A percentile compares a stretch with the other conserved stretches of the same genome.
Conservation (phyloP, 2,113 vertebrate species). For the Sceloporus tristichus region DNA sequence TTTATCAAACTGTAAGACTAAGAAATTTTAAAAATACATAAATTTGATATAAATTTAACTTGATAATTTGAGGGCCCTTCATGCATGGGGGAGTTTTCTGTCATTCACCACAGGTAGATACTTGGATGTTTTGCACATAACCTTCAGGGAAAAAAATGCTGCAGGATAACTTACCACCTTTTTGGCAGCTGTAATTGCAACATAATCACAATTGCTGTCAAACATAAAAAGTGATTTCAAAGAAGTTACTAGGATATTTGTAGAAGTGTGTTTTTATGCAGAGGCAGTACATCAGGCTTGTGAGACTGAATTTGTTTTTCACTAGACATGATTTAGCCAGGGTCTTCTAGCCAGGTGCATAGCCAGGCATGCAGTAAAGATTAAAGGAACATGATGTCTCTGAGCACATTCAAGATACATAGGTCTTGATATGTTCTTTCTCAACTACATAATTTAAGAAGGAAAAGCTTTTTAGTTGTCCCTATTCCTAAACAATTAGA, state of each 20-base stretch:
- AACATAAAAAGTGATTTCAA: constrained; percentile 1
- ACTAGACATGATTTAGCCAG: no score
- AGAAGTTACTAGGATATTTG: neutral
- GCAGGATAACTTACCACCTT: neutral
- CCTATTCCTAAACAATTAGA: no score
- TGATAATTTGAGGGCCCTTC: neutral
- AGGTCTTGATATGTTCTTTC: no score
- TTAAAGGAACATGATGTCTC: neutral
- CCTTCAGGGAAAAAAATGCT: neutral
- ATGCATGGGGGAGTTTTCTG: neutral
- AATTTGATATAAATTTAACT: neutral
- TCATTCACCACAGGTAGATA: neutral
- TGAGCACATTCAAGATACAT: neutral
- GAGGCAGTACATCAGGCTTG: neutral
- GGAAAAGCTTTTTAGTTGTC: no score
- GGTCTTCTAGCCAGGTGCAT: neutral
- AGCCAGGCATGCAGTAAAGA: neutral
- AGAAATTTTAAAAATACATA: neutral
- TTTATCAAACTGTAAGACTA: neutral
- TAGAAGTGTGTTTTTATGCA: neutral
- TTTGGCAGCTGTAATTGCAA: neutral
- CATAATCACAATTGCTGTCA: neutral
- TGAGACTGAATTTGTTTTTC: neutral
- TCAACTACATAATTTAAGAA: no score
- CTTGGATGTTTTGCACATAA: neutral